Conservation (phyloP, 2,113 vertebrate species). For the Clarias macrocephalus region DNA sequence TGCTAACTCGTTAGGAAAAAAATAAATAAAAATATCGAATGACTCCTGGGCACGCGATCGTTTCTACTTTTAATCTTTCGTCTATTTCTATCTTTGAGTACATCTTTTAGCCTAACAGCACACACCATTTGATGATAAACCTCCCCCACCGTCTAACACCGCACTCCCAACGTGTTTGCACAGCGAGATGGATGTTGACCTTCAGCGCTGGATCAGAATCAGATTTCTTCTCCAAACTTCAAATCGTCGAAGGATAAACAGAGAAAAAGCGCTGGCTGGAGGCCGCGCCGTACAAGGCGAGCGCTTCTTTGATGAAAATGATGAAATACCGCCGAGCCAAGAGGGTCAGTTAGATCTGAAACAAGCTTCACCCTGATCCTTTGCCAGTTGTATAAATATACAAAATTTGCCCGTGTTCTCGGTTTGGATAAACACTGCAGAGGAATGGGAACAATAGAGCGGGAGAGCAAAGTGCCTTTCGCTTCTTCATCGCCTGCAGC, state of each 20-base stretch:
- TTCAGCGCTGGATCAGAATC: conserved; percentile 27
- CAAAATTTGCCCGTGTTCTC: conserved; percentile 3
- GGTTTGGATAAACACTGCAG: conserved; percentile 32
- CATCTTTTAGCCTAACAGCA: conserved; percentile 10
- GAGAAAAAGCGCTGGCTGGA: conserved; percentile 24
- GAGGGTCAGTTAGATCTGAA: conserved; percentile 37
- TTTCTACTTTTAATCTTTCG: neutral
- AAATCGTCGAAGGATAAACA: conserved; percentile 22
- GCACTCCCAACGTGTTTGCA: conserved; percentile 24
- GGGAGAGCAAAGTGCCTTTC: conserved; percentile 16
- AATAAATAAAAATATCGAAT: neutral
- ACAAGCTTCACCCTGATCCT: conserved; percentile 27
- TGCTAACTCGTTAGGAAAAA: neutral
- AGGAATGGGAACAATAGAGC: conserved; percentile 5
- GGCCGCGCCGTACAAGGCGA: conserved; percentile 1
- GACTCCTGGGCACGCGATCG: neutral
- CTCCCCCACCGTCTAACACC: conserved; percentile 12
- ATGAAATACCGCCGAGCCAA: conserved; percentile 25
- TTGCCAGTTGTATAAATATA: conserved; percentile 38
- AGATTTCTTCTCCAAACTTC: conserved; percentile 38
- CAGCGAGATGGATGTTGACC: conserved; percentile 40
- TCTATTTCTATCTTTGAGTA: neutral
- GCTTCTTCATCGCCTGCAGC: conserved; percentile 17
- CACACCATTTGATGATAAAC: conserved; percentile 12
- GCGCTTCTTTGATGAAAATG: conserved; percentile 29